These are phyloP conservation scores for Mus minutoides DNA, from an alignment of 2,797 vertebrate genomes.

Conservation along the genomic window DNA sequence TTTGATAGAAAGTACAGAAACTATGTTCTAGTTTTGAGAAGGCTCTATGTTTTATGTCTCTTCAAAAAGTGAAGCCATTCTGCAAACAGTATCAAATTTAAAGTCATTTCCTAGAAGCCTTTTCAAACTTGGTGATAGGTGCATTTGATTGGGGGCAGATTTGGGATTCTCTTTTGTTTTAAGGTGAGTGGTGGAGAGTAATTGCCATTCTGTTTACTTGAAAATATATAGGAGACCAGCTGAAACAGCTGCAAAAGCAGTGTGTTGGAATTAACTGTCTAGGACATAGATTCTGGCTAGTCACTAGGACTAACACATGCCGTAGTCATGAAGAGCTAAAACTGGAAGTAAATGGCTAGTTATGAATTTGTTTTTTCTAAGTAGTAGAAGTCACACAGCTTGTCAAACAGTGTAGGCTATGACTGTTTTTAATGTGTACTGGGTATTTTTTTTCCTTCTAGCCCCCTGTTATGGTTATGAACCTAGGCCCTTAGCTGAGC, in stretches of 20 bases:
- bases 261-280: conserved; percentile 36
- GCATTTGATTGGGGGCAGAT: conserved; percentile 69
- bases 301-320: background rate
- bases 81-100: conserved; percentile 62
- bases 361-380: conserved; percentile 39
- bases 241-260: conserved; percentile 46
- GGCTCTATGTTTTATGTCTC: conserved; percentile 44
- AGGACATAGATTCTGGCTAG: conserved; percentile 48
- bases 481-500: background rate
- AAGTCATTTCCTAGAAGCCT: conserved; percentile 61
- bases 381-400: background rate
- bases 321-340: conserved; percentile 31
- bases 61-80: conserved; percentile 65
- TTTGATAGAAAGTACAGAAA: conserved; percentile 60
- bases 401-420: conserved; percentile 24
- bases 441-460: background rate
- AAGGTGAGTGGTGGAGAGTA: conserved; percentile 76
- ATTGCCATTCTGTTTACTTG: conserved; percentile 52
- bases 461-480: background rate
- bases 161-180: conserved; percentile 65
- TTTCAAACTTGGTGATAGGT: conserved; percentile 70
- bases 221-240: conserved; percentile 45
- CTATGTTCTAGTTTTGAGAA: conserved; percentile 43
- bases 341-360: conserved; percentile 63
- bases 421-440: conserved; percentile 48